These are phyloP conservation scores for Hyposoter dolosus DNA, from an alignment of 2,888 invertebrate genomes.

Conservation along the genomic window DNA sequence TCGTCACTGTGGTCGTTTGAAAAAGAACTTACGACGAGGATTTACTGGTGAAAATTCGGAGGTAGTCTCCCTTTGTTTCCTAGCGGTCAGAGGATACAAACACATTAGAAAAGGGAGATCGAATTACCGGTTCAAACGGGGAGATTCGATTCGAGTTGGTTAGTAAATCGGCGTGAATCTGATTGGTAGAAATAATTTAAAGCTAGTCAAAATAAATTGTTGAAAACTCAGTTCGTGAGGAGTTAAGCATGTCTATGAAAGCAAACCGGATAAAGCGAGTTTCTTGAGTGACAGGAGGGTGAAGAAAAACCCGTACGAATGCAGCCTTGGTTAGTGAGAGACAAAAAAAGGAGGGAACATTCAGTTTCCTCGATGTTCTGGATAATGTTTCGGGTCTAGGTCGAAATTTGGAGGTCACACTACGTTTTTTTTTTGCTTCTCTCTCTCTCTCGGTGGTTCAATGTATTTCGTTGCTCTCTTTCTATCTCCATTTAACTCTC, in stretches of 20 bases:
- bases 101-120: neutral
- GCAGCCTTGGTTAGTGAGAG: conserved; percentile 3
- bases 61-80: neutral
- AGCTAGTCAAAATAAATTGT: conserved; percentile 1
- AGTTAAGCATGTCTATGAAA: neutral
- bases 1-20: too few species aligned
- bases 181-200: neutral
- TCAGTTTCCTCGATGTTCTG: conserved; percentile 43
- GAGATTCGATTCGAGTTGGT: neutral
- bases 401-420: conserved; percentile 76
- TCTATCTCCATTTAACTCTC: conserved; percentile 51
- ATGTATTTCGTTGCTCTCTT: conserved; percentile 70
- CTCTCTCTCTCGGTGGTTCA: conserved; percentile 66
- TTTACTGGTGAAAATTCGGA: neutral
- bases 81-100: neutral
- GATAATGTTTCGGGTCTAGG: conserved; percentile 80
- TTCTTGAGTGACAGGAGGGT: conserved; percentile 9
- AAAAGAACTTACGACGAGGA: neutral
- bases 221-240: neutral
- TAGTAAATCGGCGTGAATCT: conserved; percentile 38
- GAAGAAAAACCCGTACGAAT: conserved; percentile 40
- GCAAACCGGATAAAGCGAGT: conserved; percentile 24
- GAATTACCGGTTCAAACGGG: conserved; percentile 22
- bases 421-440: conserved; percentile 67
- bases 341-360: conserved; percentile 22